Evolutionary conservation across 2,797 vertebrate species (phyloP), one percentile per base, ranked within the genome.

Genomic region (Myiotriccus ornatus): DNA sequence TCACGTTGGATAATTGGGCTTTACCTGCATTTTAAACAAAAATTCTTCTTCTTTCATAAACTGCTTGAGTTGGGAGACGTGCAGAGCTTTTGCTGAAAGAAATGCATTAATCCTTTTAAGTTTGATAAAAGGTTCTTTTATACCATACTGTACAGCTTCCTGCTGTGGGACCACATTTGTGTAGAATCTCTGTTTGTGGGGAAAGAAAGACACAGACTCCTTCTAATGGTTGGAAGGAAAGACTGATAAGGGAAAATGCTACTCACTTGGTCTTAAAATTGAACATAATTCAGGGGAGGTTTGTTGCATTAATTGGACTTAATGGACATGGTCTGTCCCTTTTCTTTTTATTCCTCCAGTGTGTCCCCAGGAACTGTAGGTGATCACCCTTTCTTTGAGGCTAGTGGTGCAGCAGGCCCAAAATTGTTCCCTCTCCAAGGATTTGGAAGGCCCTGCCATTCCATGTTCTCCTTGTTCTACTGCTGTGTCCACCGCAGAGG

Each of bases 71-170:
- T 76, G 65, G 89, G 77, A 95, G 85, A 70, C 96, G 55, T 30
- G 87, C 89, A 73, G 95, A 95, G 95, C 73, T 94, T 96, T 96
- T 91, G 73, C 79, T 94, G 94, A 84, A 96, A 91, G 92, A 92
- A 96, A 90, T 95, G 85, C 94, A 96, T 96, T 94, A 96, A 92
- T 94, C 87, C 91, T 94, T 97, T 96, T 56, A 92, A 92, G 91
- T 86, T 86, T 87, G 80, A 87, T 89, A 81, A 96, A 91, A 93
- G 94, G 63, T 86, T 95, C 88, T 87, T 96, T 94, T 91, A 69
- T 96, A 60, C 64, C 81, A 22, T 17, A 43, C 34, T 79, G 22
- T 81, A 93, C 39, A 49, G 89, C 39, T 88, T 63, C 96, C 84
- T 84, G 85, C 96, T 93, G 91, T 49, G 94, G 91, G 69, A 75